Percentiles rank a stretch among this genome's conserved stretches.
Evolutionary conservation across 2,113 vertebrate species (phyloP).

Genomic region (Onychostruthus taczanowskii): DNA sequence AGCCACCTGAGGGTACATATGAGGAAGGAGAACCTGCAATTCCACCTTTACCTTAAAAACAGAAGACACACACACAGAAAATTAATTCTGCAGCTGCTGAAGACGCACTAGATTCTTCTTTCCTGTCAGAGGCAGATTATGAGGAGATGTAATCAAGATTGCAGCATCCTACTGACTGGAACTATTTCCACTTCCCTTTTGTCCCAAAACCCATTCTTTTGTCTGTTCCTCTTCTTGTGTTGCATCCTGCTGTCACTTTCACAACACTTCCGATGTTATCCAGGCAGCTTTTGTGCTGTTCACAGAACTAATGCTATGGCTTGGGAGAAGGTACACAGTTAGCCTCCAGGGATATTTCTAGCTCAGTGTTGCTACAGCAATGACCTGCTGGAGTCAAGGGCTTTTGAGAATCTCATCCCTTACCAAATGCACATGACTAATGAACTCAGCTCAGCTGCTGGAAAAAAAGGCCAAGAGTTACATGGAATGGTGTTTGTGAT

Average conservation of each 20-base stretch:
- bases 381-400: background rate
- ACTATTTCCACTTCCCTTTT: background rate
- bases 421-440: background rate
- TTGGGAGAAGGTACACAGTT: background rate
- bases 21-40: conserved; percentile 75
- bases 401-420: background rate
- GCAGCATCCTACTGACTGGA: background rate
- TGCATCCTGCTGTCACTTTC: background rate
- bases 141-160: background rate
- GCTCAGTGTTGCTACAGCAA: background rate
- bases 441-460: background rate
- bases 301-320: background rate
- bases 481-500: background rate
- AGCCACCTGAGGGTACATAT: conserved; percentile 62
- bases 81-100: background rate
- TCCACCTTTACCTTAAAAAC: conserved; percentile 72
- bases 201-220: background rate
- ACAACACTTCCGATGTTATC: background rate
- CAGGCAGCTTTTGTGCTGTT: background rate
- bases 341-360: background rate
- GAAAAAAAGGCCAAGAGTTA: background rate
- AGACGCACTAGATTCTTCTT: background rate
- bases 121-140: background rate
- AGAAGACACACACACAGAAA: background rate
- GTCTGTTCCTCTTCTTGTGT: background rate